Base-by-base conservation (phyloP, 1,140 invertebrate genomes). In the Thereuonema tuberculata region DNA sequence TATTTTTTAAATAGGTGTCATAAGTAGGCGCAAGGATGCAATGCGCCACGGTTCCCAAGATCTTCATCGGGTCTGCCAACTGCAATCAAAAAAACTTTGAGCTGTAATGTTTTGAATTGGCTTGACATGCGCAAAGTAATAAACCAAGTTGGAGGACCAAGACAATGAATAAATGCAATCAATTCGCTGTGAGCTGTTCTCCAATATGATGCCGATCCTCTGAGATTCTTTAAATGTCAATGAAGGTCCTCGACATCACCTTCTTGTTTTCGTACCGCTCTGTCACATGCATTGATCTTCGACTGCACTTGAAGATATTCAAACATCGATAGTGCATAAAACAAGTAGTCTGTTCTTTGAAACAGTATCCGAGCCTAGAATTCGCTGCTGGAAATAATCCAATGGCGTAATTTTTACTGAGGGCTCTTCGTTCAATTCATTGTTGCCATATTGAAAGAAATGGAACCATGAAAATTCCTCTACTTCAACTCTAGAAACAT, bases 141-240 rank as follows among this genome's bases (percentile, higher is more conserved):
- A 37, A 62, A 62, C 17, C 24, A 61, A 29, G 24, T 26, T 2
- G 61, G 50, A 14, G 60, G 61, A 28, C 60, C 62, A 1, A 63
- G 20, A 28, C 58, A 59, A 20, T 50, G 26, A 25, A 65, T 55
- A 24, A 55, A 21, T 31, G 56, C 64, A 62, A 65, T 31, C 25
- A 64, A 25, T 56, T 65, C 55, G 37, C 50, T 48, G 3, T 21
- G 15, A 1, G 27, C 53, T 29, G 21, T 29, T 20, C 27, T 26
- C 64, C 64, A 65, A 28, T 64, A 65, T 2, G 62, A 37, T 17
- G 59, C 54, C n/a, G 62, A 56, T 25, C 63, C 59, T 37, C 62
- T 15, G 25, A 53, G 48, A 9, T 27, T 56, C 17, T 26, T 27
- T 12, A 56, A 5, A 20, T 28, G 17, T 21, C 43, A 56, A 26